Percentiles rank a stretch among this genome's conserved stretches.
Conservation (phyloP, 1,140 invertebrate species). For the Doryteuthis pealeii region DNA sequence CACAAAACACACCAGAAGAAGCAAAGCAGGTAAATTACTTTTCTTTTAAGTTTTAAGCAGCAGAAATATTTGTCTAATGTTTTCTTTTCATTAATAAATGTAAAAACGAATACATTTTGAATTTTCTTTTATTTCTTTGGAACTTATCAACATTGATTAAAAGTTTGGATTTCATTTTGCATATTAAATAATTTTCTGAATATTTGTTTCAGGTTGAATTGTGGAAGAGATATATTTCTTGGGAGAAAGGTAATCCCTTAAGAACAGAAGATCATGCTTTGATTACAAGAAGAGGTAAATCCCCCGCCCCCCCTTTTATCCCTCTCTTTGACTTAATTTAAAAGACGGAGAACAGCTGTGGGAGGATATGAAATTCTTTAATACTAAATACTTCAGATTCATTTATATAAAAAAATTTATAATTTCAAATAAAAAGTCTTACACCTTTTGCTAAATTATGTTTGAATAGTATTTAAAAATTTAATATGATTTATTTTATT, state of each 20-base stretch:
- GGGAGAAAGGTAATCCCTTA: slow-evolving; percentile 96
- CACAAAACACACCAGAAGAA: slow-evolving; percentile 87
- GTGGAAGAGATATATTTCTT: slow-evolving; percentile 99
- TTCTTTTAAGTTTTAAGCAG: neutral
- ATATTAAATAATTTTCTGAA: too few relatives aligned
- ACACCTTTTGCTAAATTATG: too few relatives aligned
- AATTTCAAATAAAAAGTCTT: too few relatives aligned
- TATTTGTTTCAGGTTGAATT: slow-evolving; percentile 77
- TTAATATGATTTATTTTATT: too few relatives aligned
- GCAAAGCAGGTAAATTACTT: slow-evolving; percentile 77
- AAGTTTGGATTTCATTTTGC: too few relatives aligned
- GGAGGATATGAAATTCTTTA: too few relatives aligned
- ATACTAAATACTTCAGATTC: too few relatives aligned
- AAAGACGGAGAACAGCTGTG: too few relatives aligned
- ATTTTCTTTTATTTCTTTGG: neutral
- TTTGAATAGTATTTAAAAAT: too few relatives aligned
- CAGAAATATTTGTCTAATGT: neutral
- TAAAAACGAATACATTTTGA: neutral
- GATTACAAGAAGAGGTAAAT: slow-evolving; percentile 76
- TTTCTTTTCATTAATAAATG: neutral
- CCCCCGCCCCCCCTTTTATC: too few relatives aligned
- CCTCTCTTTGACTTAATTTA: too few relatives aligned
- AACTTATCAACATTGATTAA: neutral
- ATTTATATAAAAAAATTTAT: too few relatives aligned
- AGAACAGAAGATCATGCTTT: slow-evolving; percentile 92